Evolutionary conservation across 2,113 vertebrate genomes (phyloP), one percentile per base, ranked within the genome.

Genomic region (Dunckerocampus dactyliophorus): DNA sequence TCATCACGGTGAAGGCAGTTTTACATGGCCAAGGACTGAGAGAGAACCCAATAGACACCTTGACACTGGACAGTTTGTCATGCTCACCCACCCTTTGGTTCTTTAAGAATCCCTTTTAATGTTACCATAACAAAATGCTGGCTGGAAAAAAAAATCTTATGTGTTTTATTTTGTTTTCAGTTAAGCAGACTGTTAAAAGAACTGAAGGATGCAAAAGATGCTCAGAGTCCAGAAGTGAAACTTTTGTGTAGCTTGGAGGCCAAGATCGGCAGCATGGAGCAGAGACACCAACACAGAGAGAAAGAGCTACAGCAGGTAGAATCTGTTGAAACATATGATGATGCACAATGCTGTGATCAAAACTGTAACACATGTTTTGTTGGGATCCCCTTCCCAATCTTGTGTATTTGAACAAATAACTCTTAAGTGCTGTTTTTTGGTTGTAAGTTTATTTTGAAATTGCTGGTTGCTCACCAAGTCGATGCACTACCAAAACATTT

Each of bases 191-290:
- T 98, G 59, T 80, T 96, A 47, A 91, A 91, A 81, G 95, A 99
- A 71, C 81, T 98, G 63, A 90, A 88, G 77, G 92, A 94, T 51
- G 94, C 95, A 17, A 95, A 91, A 85, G 93, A 96, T 61, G 86
- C 76, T 60, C 93, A 96, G 71, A 94, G 87, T 58, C 93, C 94
- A 3, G 93, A 92, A 75, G 93, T 94, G 86, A 95, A 89, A 47
- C 93, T 94, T 37, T 93, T 98, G 63, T 80, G 89, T 48, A 79
- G 62, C 63, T 83, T 99, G 75, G 93, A 99, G 83, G 91, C 74
- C 69, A 97, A 97, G 85, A 92, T 99, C 69, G 73, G 87, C 71
- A 87, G 85, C 46, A 91, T 99, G 89, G 96, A 98, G 85, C 79
- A 87, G 47, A 88, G 93, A 67, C 91, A 93, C 43, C 85, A 88